These are phyloP conservation scores for Paracanthobrama guichenoti DNA, from an alignment of 2,113 vertebrate species.

Conservation along the genomic window DNA sequence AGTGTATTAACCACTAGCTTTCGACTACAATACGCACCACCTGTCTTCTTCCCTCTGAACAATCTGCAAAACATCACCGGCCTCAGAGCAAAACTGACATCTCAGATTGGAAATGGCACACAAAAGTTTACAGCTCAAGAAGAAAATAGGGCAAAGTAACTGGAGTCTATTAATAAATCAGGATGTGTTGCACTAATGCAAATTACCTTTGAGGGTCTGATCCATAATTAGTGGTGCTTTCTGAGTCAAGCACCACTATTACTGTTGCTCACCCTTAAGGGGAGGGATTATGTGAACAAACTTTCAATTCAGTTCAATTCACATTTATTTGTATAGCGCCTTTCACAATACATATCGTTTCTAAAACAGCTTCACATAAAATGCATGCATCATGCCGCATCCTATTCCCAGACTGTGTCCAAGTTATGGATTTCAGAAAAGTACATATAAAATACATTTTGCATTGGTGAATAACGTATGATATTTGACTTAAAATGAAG, in stretches of 20 bases:
- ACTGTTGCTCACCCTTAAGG: not conserved
- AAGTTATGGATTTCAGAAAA: too few relatives aligned
- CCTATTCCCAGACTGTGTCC: too few relatives aligned
- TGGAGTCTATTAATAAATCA: constrained; percentile 32
- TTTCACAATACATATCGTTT: too few relatives aligned
- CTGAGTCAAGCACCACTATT: not conserved
- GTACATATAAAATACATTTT: too few relatives aligned
- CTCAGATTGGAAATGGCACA: constrained; percentile 16
- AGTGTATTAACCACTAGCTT: not conserved
- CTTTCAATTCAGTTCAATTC: not conserved
- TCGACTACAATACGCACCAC: not conserved
- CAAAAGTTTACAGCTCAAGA: constrained; percentile 21
- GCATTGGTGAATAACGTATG: too few relatives aligned
- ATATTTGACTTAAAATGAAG: too few relatives aligned
- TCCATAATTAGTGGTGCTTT: constrained; percentile 30
- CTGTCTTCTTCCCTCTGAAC: not conserved
- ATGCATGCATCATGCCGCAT: too few relatives aligned
- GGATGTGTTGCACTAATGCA: not conserved
- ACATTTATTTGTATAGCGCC: too few relatives aligned
- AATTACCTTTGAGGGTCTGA: constrained; percentile 29
- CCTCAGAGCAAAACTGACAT: not conserved
- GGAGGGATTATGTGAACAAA: not conserved
- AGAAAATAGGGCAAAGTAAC: constrained; percentile 20
- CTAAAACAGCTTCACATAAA: too few relatives aligned
- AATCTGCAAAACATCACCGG: not conserved